These are phyloP conservation scores for Pteropus alecto DNA, from an alignment of 2,113 vertebrate species.

Conservation along the genomic window DNA sequence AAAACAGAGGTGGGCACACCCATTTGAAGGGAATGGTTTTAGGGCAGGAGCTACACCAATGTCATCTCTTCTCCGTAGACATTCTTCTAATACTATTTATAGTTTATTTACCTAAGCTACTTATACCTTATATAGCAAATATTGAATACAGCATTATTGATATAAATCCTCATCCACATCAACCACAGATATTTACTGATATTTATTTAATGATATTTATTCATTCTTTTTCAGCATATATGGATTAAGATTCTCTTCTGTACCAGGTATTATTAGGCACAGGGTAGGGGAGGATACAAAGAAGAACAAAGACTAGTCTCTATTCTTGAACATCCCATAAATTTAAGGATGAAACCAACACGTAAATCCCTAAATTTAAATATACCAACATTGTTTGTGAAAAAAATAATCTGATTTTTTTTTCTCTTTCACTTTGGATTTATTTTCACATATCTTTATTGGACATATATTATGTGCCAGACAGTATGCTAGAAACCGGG, in stretches of 20 bases:
- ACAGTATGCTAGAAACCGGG: constrained; percentile 39
- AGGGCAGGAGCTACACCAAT: background rate
- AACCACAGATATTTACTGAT: background rate
- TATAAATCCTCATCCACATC: constrained; percentile 3
- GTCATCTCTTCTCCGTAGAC: background rate
- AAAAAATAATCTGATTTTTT: constrained; percentile 3
- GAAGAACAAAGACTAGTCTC: background rate
- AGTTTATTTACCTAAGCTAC: constrained; percentile 9
- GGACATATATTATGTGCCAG: background rate
- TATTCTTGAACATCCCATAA: background rate
- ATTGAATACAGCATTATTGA: background rate
- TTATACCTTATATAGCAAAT: constrained; percentile 15
- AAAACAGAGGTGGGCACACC: background rate
- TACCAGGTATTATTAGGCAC: background rate
- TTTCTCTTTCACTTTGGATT: background rate
- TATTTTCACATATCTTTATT: constrained; percentile 37
- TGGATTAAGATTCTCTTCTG: background rate
- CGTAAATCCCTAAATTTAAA: background rate
- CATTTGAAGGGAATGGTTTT: background rate
- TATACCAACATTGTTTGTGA: background rate
- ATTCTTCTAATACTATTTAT: constrained; percentile 31
- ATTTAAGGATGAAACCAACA: background rate
- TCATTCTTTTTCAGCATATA: constrained; percentile 9
- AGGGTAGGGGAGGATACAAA: background rate
- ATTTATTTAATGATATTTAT: background rate